These are phyloP conservation scores for Paracanthobrama guichenoti DNA, from an alignment of 2,113 vertebrate species.

Conservation along the genomic window DNA sequence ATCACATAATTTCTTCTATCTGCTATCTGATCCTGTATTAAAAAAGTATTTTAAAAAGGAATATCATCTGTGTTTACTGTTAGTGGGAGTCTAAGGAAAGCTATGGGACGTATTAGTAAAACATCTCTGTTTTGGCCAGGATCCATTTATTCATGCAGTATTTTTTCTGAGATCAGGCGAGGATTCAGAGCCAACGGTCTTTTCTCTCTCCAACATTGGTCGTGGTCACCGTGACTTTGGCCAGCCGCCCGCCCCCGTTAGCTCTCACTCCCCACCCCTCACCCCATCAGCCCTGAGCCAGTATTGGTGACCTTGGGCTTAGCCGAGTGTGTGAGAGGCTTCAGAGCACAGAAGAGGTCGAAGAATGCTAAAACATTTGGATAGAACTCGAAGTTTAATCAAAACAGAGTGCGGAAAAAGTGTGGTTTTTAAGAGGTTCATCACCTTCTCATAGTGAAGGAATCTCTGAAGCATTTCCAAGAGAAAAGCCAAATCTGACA, in stretches of 20 bases:
- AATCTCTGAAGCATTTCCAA: slow-evolving; percentile 23
- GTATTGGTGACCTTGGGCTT: slow-evolving; percentile 67
- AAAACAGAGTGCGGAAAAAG: slow-evolving; percentile 40
- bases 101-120: background rate
- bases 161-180: background rate
- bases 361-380: slow-evolving; percentile 23
- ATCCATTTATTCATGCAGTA: background rate
- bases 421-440: slow-evolving; percentile 21
- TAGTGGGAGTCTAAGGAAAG: background rate
- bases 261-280: slow-evolving; percentile 47
- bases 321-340: background rate
- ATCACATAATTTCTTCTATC: too few species aligned
- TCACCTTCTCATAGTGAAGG: background rate
- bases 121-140: background rate
- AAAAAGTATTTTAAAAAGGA: background rate
- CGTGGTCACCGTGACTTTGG: slow-evolving; percentile 79
- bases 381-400: background rate
- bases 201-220: slow-evolving; percentile 62
- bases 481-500: background rate
- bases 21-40: background rate
- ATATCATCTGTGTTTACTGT: background rate
- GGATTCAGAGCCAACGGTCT: slow-evolving; percentile 47
- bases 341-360: background rate
- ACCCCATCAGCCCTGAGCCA: slow-evolving; percentile 32
- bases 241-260: slow-evolving; percentile 42